phyloP scores from a whole-genome alignment of 2,113 vertebrate species.

The Notarius quadriscutis region DNA sequence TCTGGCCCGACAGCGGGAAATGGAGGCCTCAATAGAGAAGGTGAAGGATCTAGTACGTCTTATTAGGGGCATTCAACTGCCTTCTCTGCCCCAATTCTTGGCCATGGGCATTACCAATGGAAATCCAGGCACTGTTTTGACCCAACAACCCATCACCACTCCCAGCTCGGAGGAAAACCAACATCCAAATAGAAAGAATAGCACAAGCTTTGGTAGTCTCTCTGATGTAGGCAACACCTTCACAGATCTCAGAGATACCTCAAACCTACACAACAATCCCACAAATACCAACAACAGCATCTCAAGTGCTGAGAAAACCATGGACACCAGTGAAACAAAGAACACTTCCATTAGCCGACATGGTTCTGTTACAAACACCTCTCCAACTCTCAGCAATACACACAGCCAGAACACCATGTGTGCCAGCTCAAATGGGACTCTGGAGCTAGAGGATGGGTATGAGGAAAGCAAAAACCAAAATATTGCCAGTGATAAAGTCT shows the following conservation, averaged over 20 bases:
- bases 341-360: constrained; percentile 16
- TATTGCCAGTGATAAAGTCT: neutral
- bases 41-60: constrained; percentile 85
- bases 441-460: constrained; percentile 20
- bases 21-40: constrained; percentile 88
- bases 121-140: constrained; percentile 56
- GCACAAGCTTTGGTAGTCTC: constrained; percentile 10
- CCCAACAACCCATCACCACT: constrained; percentile 33
- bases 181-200: constrained; percentile 17
- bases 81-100: constrained; percentile 71
- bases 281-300: constrained; percentile 25
- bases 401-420: constrained; percentile 24
- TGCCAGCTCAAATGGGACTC: constrained; percentile 2
- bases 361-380: neutral
- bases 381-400: constrained; percentile 36
- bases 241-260: constrained; percentile 22
- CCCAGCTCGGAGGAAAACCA: constrained; percentile 60
- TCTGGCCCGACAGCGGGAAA: constrained; percentile 85
- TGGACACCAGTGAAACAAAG: constrained; percentile 25
- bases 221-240: constrained; percentile 11
- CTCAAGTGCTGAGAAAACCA: neutral
- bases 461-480: constrained; percentile 28
- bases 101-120: constrained; percentile 74
- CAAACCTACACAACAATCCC: constrained; percentile 18
- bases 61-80: constrained; percentile 85